A percentile compares a stretch with the other conserved stretches of the same genome.
Evolutionary conservation across 2,888 invertebrate genomes (phyloP).

Genomic region (Tanytarsus gracilentus): DNA sequence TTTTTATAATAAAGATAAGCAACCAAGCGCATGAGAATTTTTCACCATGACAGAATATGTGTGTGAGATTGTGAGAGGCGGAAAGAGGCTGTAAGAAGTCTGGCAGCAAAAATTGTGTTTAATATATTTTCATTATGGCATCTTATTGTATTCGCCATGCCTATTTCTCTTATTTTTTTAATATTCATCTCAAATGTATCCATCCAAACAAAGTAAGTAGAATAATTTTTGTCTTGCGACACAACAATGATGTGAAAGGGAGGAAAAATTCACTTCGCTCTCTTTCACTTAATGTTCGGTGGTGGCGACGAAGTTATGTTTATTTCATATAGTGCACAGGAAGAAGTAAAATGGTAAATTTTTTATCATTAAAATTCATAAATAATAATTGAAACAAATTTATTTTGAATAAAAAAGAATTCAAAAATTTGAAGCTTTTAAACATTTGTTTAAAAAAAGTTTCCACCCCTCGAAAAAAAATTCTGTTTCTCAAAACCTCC

Average conservation of each 20-base stretch:
- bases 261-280: conserved; percentile 25
- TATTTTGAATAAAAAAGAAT: too few species aligned
- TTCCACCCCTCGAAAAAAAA: too few species aligned
- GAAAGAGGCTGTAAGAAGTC: too few species aligned
- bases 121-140: conserved; percentile 25
- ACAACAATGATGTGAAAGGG: conserved; percentile 6
- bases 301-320: too few species aligned
- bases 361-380: conserved; percentile 4
- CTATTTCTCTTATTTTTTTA: conserved; percentile 20
- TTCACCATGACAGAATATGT: too few species aligned
- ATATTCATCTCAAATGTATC: conserved; percentile 23
- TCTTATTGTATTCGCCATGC: conserved; percentile 21
- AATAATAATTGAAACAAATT: neutral
- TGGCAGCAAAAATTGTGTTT: conserved; percentile 26
- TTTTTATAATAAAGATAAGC: conserved; percentile 5
- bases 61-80: too few species aligned
- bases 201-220: conserved; percentile 12
- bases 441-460: too few species aligned
- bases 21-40: neutral
- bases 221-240: conserved; percentile 22
- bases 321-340: neutral
- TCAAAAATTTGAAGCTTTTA: too few species aligned
- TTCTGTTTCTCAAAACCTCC: too few species aligned
- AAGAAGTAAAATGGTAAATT: neutral
- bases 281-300: too few species aligned